Base-by-base conservation (phyloP, 2,888 invertebrate species). In the Drosophila sordidapex region DNA sequence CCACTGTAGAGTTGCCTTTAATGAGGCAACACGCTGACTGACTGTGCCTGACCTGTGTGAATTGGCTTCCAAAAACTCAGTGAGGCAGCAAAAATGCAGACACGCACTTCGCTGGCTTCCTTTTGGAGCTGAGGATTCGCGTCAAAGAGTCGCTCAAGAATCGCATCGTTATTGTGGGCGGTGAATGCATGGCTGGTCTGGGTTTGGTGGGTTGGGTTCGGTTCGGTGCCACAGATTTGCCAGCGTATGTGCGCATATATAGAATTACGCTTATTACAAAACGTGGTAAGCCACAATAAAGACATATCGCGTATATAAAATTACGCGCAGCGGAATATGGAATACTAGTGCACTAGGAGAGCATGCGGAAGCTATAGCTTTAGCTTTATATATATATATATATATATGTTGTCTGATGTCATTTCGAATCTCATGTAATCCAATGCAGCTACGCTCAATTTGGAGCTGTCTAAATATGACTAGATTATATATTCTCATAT, bases 251-350 rank as follows among this genome's bases (percentile, higher is more conserved):
- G 56, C 13, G 40, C 43, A 56, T 54, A 57, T 77, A 84, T 90
- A 88, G 88, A 86, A 83, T 87, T 89, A 87, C 87, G 86, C 68
- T 82, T 86, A 89, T 87, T 87, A 76, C 90, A 87, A 87, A 89
- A 86, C 86, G 88, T 76, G 87, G 90, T 87, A 75, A 87, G 83
- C 87, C 87, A 76, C 87, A 87, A 73, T 78, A 78, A 76, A 83
- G 66, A 63, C 59, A 69, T 65, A 65, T 81, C 65, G 70, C 62
- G 21, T 59, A 76, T 85, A 79, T 86, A 82, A 76, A 71, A 49
- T 52, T 53, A 72, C 58, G 11, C 38, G 7, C 38, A 38, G n/a
- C 29, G 38, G 38, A 29, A 56, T 29, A 56, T 56, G 56, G 38
- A 56, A 40, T 56, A 56, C 38, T 56, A 56, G 36, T 38, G 27